Evolutionary conservation across 2,797 vertebrate species (phyloP).

Genomic region (Calcarius lapponicus): DNA sequence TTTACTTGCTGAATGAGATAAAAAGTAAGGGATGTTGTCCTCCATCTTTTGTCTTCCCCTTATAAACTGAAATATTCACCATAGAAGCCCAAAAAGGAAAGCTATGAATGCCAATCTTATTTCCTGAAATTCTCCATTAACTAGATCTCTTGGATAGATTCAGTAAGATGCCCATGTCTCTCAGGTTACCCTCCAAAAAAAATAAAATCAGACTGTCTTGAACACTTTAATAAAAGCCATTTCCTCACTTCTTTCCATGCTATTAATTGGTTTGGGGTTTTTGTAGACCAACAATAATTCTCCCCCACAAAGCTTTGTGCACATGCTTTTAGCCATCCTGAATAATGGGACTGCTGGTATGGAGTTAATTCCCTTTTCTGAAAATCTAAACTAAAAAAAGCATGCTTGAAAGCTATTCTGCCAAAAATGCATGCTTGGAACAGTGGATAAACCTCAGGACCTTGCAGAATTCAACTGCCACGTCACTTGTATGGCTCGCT

Average conservation of each 20-base stretch:
- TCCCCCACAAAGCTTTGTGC: neutral
- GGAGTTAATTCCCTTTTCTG: neutral
- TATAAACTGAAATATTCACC: neutral
- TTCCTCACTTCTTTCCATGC: neutral
- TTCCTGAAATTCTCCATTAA: neutral
- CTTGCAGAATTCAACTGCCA: neutral
- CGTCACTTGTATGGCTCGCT: neutral
- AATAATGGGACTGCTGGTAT: neutral
- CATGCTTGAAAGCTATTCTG: neutral
- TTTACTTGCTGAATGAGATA: neutral
- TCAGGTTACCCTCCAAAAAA: neutral
- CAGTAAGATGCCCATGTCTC: neutral
- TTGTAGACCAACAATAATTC: neutral
- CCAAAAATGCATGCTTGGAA: neutral
- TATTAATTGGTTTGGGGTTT: neutral
- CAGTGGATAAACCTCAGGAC: neutral
- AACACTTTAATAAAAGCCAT: neutral
- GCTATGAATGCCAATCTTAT: neutral
- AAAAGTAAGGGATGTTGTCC: neutral
- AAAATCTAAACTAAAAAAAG: neutral
- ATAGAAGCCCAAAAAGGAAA: neutral
- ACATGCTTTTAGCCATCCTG: neutral
- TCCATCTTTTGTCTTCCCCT: neutral
- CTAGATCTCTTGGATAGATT: neutral
- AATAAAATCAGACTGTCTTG: neutral